These are phyloP conservation scores for Xiphophorus maculatus DNA, from an alignment of 2,113 vertebrate species.

Conservation along the genomic window DNA sequence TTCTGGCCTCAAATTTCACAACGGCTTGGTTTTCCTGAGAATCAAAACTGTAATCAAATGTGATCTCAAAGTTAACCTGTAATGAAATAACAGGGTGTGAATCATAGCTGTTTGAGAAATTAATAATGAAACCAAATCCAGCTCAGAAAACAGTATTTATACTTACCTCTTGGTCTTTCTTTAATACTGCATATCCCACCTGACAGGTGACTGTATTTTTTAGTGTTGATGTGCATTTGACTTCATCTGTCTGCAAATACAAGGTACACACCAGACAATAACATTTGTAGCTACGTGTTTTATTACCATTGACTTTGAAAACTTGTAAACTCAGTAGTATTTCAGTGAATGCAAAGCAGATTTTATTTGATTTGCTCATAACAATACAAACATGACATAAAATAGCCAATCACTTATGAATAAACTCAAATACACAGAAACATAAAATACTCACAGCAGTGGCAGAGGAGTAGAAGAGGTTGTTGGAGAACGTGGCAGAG, in stretches of 20 bases:
- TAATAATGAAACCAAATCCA: neutral
- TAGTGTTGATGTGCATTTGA: slow-evolving; percentile 82
- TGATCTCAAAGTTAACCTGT: slow-evolving; percentile 86
- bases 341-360: neutral
- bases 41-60: slow-evolving; percentile 89
- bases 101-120: neutral
- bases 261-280: neutral
- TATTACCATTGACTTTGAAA: no score
- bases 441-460: slow-evolving; percentile 75
- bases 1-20: slow-evolving; percentile 82
- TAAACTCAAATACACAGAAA: neutral
- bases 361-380: neutral
- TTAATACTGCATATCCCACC: slow-evolving; percentile 87
- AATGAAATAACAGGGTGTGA: slow-evolving; percentile 30
- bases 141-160: neutral
- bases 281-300: no score
- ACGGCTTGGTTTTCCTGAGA: slow-evolving; percentile 78
- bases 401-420: neutral
- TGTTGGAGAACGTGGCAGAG: slow-evolving; percentile 82
- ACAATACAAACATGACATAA: neutral
- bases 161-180: slow-evolving; percentile 81
- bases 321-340: no score
- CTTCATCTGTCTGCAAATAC: slow-evolving; percentile 81
- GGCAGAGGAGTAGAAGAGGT: slow-evolving; percentile 87
- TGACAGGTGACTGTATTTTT: slow-evolving; percentile 81